Conservation (phyloP, 1,140 invertebrate genomes). For the Condylostylus longicornis region DNA sequence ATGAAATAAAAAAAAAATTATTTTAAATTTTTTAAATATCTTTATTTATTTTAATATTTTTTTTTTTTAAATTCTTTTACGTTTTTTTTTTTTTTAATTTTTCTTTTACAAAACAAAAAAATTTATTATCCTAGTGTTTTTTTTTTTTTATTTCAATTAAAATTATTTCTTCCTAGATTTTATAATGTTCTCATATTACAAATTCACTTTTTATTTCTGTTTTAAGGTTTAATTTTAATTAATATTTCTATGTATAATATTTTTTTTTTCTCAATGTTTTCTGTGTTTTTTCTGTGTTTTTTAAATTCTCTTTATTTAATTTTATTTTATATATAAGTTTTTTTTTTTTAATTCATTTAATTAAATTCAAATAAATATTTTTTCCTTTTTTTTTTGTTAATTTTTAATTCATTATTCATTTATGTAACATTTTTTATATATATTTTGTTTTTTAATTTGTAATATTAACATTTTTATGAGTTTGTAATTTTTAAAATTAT, state of each 20-base stretch:
- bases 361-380: conserved; percentile 9
- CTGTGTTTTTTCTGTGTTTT: conserved; percentile 6
- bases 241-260: no score
- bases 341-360: neutral
- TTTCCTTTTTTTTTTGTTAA: conserved; percentile 8
- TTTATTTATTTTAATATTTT: neutral
- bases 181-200: no score
- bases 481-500: conserved; percentile 6
- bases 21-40: neutral
- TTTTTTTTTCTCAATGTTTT: neutral
- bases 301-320: conserved; percentile 14
- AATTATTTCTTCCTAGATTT: no score
- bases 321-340: conserved; percentile 1
- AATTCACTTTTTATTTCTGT: no score
- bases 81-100: no score
- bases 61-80: neutral
- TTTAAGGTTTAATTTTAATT: no score
- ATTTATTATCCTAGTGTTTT: no score
- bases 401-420: conserved; percentile 6
- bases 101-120: no score
- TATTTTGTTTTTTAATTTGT: conserved; percentile 1
- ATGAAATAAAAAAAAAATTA: neutral
- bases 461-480: conserved; percentile 6
- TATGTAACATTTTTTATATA: conserved; percentile 2
- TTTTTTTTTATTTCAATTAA: no score